Conservation (phyloP, 2,113 vertebrate genomes). For the Oreochromis tanganicae region DNA sequence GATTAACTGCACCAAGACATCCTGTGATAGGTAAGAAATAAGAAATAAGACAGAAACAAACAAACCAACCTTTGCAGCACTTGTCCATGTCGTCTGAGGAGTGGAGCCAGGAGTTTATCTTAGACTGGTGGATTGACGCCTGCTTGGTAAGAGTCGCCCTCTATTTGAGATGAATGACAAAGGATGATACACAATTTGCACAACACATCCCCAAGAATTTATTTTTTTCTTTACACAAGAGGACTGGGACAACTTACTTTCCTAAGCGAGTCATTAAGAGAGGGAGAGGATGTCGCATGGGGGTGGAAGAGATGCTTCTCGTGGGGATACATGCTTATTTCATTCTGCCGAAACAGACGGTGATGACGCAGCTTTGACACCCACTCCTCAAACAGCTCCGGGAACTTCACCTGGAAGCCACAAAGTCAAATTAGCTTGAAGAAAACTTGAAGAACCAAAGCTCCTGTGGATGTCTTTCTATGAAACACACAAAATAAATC, state of each 20-base stretch:
- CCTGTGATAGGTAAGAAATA: not conserved
- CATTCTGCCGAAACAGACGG: slow-evolving; percentile 90
- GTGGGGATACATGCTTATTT: slow-evolving; percentile 88
- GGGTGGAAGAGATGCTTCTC: slow-evolving; percentile 80
- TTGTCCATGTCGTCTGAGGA: slow-evolving; percentile 90
- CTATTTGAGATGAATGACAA: slow-evolving; percentile 33
- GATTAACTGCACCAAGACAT: not conserved
- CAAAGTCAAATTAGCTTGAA: not conserved
- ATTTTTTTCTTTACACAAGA: not conserved
- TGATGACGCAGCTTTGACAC: slow-evolving; percentile 88
- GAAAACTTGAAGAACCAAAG: not conserved
- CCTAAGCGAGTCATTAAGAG: slow-evolving; percentile 65
- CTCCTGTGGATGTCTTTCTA: not conserved
- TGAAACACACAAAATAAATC: not conserved
- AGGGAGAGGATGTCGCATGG: slow-evolving; percentile 61
- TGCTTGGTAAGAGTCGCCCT: slow-evolving; percentile 80
- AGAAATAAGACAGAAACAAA: not conserved
- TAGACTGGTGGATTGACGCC: slow-evolving; percentile 77
- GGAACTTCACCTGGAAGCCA: slow-evolving; percentile 80
- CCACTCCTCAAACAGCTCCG: slow-evolving; percentile 90
- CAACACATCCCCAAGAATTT: not conserved
- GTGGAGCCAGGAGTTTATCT: slow-evolving; percentile 83
- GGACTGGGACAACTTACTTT: slow-evolving; percentile 68
- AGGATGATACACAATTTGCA: not conserved
- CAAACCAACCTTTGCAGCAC: slow-evolving; percentile 83